Evolutionary conservation across 2,113 vertebrate species (phyloP), one percentile per base, ranked within the genome.

Genomic region (Eurystomus gularis): DNA sequence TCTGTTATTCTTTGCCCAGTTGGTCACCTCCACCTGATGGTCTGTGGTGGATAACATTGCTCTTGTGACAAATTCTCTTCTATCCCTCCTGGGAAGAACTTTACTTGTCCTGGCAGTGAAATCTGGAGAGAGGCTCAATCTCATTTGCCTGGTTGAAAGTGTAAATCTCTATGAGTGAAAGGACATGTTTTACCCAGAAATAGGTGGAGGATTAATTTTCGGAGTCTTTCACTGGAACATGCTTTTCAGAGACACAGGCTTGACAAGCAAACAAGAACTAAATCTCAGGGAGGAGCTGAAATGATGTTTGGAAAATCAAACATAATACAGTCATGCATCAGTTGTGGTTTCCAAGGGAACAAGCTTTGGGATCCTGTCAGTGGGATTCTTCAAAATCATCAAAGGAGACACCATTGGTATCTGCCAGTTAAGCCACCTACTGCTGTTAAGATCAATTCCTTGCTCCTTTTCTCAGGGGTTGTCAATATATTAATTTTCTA

Each of bases 261-360:
- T 97, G 81, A 96, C 82, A 96, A 96, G 97, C 78, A 97, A 97
- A 95, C 52, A 94, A 93, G 68, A 94, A 70, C 77, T 91, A 86
- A 96, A 81, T 91, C 88, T 97, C 75, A 68, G 93, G 91, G 88
- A 96, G 89, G 95, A 92, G 52, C 37, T 89, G 90, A 94, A 96
- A 86, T 71, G 40, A 57, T 94, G 85, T 94, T 95, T 91, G 96
- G 69, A 37, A 44, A 95, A 73, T 68, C 69, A 95, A 85, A 90
- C 82, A 93, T 82, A 87, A 93, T 95, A 58, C 55, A 93, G 82
- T 94, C 80, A 95, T 92, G 86, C 92, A 97, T 92, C 86, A 66
- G 90, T 54, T 97, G 66, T 86, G 52, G 93, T 97, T 97, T 70
- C 92, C 81, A 97, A 80, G 91, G 94, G 84, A 97, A 97, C 77